phyloP scores from a whole-genome alignment of 1,140 invertebrate species.

The Mercenaria mercenaria region DNA sequence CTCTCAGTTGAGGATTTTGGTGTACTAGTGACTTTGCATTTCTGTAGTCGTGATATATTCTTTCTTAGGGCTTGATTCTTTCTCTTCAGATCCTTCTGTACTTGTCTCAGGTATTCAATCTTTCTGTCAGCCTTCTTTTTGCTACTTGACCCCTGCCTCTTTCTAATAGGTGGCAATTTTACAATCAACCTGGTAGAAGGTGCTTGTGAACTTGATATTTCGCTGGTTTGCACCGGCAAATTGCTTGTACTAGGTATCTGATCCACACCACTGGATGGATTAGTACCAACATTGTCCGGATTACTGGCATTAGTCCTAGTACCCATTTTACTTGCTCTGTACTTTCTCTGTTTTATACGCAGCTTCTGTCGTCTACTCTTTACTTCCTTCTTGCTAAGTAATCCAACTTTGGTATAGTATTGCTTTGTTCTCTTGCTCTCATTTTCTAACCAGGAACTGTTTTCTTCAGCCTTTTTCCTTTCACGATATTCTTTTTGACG shows the following conservation, averaged over 20 bases:
- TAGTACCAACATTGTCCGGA: not conserved
- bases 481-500: conserved; percentile 21
- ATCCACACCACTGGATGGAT: not conserved
- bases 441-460: not conserved
- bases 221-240: conserved; percentile 14
- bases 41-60: not conserved
- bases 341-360: not conserved
- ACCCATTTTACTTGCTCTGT: not conserved
- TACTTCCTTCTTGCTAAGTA: not conserved
- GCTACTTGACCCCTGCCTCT: no score
- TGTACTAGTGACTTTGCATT: not conserved
- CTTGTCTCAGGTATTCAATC: conserved; percentile 1
- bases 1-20: conserved; percentile 26
- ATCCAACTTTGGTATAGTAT: conserved; percentile 2
- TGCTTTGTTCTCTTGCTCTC: conserved; percentile 45
- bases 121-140: conserved; percentile 25
- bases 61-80: conserved; percentile 6
- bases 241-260: no score
- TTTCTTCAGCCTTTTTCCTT: not conserved
- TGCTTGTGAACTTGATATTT: conserved; percentile 12
- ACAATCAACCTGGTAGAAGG: conserved; percentile 29
- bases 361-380: conserved; percentile 7
- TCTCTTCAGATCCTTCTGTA: not conserved
- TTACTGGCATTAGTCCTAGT: not conserved
- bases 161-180: not conserved